phyloP scores from a whole-genome alignment of 2,888 invertebrate genomes.

The Arctia plantaginis region DNA sequence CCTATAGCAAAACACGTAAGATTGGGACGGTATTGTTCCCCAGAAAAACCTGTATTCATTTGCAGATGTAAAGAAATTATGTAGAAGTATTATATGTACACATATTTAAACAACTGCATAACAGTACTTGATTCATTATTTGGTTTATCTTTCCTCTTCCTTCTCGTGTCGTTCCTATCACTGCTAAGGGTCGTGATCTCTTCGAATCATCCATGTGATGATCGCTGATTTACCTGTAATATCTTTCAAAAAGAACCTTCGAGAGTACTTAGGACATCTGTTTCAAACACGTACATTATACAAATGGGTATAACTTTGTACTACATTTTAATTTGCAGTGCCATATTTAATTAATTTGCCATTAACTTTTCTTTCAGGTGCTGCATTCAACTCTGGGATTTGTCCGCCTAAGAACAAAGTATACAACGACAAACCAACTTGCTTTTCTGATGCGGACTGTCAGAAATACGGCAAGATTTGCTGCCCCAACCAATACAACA shows the following conservation, averaged over 20 bases:
- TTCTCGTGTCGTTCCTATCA: too few species aligned
- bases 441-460: conserved; percentile 83
- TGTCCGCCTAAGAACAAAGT: conserved; percentile 47
- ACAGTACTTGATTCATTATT: too few species aligned
- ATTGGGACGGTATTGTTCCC: too few species aligned
- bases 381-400: conserved; percentile 2
- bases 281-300: not conserved
- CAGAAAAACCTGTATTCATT: too few species aligned
- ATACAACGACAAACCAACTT: conserved; percentile 29
- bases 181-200: too few species aligned
- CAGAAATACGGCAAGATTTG: conserved; percentile 78
- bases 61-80: too few species aligned
- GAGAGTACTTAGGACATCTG: not conserved
- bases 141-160: too few species aligned
- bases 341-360: not conserved
- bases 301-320: not conserved
- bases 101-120: too few species aligned
- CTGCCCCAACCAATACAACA: conserved; percentile 89
- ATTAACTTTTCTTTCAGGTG: not conserved
- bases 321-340: not conserved
- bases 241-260: not conserved
- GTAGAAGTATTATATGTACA: too few species aligned
- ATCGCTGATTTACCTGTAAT: not conserved
- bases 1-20: too few species aligned
- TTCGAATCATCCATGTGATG: too few species aligned